Base-by-base conservation (phyloP, 2,113 vertebrate species). In the Nothoprocta perdicaria region DNA sequence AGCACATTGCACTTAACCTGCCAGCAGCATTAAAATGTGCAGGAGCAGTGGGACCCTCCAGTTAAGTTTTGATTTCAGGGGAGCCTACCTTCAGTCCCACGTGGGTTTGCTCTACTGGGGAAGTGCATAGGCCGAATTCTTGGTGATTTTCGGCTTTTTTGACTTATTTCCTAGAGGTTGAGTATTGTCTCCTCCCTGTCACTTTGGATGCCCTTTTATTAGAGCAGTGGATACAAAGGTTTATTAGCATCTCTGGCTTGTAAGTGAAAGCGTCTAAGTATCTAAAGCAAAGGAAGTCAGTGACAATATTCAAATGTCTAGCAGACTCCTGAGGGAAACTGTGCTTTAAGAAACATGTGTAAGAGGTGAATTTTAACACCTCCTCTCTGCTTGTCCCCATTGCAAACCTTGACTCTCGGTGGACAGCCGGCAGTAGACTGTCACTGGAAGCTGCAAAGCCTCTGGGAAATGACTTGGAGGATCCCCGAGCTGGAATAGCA, bases 91-190 rank as follows among this genome's bases (percentile, higher is more conserved):
- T 45, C 40, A 43, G 81, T 86, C 45, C 23, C 22, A 14, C 9
- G 11, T 79, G 60, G 31, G 29, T 69, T 60, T 53, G 27, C 67
- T 55, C 18, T 22, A 33, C 68, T 68, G 74, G 21, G 55, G 29
- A 17, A 46, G 40, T 21, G 75, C 29, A 35, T 35, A n/a, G 43
- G 33, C 45, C 40, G 50, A 55, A 68, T 38, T 58, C 23, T 63
- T 45, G 5, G n/a, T 53, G 66, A 6, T 46, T 31, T 65, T 16
- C 73, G 48, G 57, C n/a, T 43, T 84, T 88, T 82, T 22, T 43
- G 84, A 35, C 38, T 24, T 55, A 46, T 67, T 71, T 45, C 0
- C 0, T 10, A 3, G 35, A 62, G n/a, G 41, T 38, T 52, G 41
- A 10, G 52, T 57, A 35, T 68, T 38, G 10, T 38, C 19, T 89